Evolutionary conservation across 2,888 invertebrate genomes (phyloP).

Genomic region (Gymnocheta viridis): DNA sequence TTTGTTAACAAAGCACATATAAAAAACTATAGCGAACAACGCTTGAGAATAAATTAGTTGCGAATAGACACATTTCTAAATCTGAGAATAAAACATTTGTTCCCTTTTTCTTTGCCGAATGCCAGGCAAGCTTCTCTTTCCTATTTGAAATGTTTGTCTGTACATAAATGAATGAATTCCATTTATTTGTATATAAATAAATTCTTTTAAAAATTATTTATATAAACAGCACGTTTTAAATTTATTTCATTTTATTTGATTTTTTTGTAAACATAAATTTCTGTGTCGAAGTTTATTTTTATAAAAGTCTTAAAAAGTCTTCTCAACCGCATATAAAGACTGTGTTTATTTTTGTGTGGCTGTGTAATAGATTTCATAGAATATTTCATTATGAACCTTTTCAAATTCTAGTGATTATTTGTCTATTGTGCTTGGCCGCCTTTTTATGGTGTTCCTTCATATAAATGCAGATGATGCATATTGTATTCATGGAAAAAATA

Average conservation of each 20-base stretch:
- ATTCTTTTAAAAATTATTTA: neutral
- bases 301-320: neutral
- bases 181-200: neutral
- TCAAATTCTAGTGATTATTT: neutral
- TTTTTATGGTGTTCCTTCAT: conserved; percentile 3
- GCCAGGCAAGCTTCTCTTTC: neutral
- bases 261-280: no score
- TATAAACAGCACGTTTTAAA: neutral
- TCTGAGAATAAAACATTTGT: no score
- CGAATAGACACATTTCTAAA: no score
- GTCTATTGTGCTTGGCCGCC: conserved; percentile 12
- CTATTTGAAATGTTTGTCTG: neutral
- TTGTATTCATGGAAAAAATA: neutral
- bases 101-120: no score
- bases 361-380: neutral
- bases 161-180: no score
- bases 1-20: no score
- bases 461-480: neutral
- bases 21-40: no score
- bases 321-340: neutral
- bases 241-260: neutral
- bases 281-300: neutral
- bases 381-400: neutral
- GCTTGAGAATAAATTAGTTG: no score
- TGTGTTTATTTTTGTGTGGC: neutral